phyloP scores from a whole-genome alignment of 2,888 invertebrate species.

The Eilema depressum region DNA sequence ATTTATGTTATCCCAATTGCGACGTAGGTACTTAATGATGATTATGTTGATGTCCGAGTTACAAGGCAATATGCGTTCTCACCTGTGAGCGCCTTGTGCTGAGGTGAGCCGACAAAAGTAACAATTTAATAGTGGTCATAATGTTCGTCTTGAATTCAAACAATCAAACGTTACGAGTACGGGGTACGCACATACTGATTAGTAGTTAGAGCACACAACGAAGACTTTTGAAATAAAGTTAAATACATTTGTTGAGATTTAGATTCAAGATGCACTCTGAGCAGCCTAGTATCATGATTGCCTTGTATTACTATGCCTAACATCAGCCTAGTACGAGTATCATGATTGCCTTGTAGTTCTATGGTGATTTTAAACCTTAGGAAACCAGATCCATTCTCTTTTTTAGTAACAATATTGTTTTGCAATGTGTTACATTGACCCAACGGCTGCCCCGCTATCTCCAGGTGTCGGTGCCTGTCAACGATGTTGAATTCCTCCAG shows the following conservation, averaged over 20 bases:
- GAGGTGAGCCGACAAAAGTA: background rate
- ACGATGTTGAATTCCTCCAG: background rate
- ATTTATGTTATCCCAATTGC: background rate
- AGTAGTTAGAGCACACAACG: background rate
- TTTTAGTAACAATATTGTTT: background rate
- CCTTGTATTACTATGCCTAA: too few species aligned
- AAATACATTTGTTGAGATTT: background rate
- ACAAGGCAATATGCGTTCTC: background rate
- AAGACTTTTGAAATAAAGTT: background rate
- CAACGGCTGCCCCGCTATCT: background rate
- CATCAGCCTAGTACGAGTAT: too few species aligned
- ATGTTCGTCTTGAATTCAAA: background rate
- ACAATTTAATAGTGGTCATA: background rate
- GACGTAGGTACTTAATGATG: background rate
- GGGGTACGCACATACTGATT: too few species aligned
- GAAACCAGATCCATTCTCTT: too few species aligned
- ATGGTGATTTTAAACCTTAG: too few species aligned
- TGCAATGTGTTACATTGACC: background rate
- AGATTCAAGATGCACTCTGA: background rate
- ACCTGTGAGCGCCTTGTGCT: background rate
- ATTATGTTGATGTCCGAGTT: background rate
- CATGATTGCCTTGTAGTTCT: too few species aligned
- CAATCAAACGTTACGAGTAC: background rate
- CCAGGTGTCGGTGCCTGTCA: background rate
- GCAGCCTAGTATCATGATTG: background rate